Base-by-base conservation (phyloP, 2,888 invertebrate genomes). In the Mesorhabditis belari region DNA sequence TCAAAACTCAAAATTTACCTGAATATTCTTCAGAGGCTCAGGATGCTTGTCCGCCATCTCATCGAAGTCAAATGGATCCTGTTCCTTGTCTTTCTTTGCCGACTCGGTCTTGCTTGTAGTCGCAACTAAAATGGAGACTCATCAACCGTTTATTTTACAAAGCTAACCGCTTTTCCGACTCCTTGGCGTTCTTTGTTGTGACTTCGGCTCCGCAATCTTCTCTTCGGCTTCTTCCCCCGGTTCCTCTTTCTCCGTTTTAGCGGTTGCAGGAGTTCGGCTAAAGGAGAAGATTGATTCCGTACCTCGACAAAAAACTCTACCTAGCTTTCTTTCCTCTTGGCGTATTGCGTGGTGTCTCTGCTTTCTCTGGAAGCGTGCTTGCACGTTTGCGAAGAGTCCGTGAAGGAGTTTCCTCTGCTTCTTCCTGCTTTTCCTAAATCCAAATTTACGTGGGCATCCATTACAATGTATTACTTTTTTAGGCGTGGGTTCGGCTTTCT, bases 11-110 rank as follows among this genome's bases (percentile, higher is more conserved):
- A 21, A n/a, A 55, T 63, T 50, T 21, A 76, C 73, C 49, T 69
- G 64, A 49, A 77, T 76, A 49, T 74, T 72, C 49, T 69, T 70
- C 50, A 79, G 58, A 9, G 76, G 75, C 24, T 76, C 74, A 17
- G 79, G 79, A 57, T 77, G 79, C 28, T 64, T 58, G 54, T 78
- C 73, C 52, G 68, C 58, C 28, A 72, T 67, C 1, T 66, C 65
- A 29, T 74, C 74, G 54, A 77, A 58, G 50, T 73, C 71, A 61
- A 67, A 80, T 3, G 79, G 79, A 63, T 79, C 78, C n/a, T 53
- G 53, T 4, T 62, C 65, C 21, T 55, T n/a, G n/a, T n/a, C n/a
- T n/a, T n/a, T n/a, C n/a, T n/a, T n/a, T n/a, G n/a, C n/a, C n/a
- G n/a, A n/a, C n/a, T n/a, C n/a, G n/a, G n/a, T n/a, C n/a, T n/a